Base-by-base conservation (phyloP, 2,797 vertebrate species). In the Neomorphus geoffroyi region DNA sequence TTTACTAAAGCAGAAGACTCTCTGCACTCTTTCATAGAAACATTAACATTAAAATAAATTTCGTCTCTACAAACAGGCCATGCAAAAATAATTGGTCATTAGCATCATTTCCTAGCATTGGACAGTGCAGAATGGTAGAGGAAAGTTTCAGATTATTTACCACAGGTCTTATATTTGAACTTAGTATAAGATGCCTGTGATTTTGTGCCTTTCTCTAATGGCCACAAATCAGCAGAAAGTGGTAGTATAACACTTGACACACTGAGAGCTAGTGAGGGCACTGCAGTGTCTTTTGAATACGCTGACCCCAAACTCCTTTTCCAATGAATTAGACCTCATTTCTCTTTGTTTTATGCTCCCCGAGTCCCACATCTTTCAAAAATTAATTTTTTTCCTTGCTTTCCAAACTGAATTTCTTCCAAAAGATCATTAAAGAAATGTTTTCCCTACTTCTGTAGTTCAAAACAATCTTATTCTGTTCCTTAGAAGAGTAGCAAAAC, bases 401-500 rank as follows among this genome's bases (percentile, higher is more conserved):
- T 88, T 66, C 23, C 70, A 94, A 80, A 50, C 56, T 69, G 79
- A 95, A 95, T 96, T 88, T 71, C 33, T 95, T 97, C 87, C 73
- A 95, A 80, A 32, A 90, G 56, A 28, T 92, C 84, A 75, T 86
- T 80, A 96, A 96, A 96, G 86, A 35, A 80, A 60, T 39, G 58
- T 62, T 94, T 94, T 94, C 37, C 71, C 30, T 92, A 56, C 45
- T 92, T 58, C 50, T 79, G 30, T 37, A 72, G 64, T 87, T 97
- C 82, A 82, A 33, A 91, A 78, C 90, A 84, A 33, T 39, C 62
- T 61, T 79, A 62, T 21, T 88, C 79, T 85, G 30, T 67, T 10
- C 21, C 51, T 95, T 88, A 93, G 89, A 95, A 97, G 53, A 28
- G 10, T 12, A 84, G 72, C 56, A 94, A 96, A 96, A 94, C 57